These are phyloP conservation scores for Scaptomyza tumidula DNA, from an alignment of 2,888 invertebrate species.

Conservation along the genomic window DNA sequence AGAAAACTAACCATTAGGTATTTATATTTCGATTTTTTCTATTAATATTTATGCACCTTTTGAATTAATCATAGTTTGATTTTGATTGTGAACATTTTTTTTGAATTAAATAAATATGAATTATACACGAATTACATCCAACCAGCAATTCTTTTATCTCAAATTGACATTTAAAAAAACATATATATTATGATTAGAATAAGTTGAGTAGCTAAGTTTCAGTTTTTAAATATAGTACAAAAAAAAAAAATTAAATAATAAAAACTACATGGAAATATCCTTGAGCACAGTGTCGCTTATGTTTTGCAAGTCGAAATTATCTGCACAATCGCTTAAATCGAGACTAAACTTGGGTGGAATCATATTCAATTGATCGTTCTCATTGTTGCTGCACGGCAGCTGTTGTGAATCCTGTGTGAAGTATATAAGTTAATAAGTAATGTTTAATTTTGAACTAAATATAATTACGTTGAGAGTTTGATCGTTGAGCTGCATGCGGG, in stretches of 20 bases:
- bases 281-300: slow-evolving; percentile 77
- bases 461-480: slow-evolving; percentile 42
- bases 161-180: slow-evolving; percentile 18
- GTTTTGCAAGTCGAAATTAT: slow-evolving; percentile 64
- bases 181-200: slow-evolving; percentile 11
- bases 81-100: slow-evolving; percentile 24
- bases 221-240: slow-evolving; percentile 13
- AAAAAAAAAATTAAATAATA: slow-evolving; percentile 7
- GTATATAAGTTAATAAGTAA: neutral
- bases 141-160: slow-evolving; percentile 2
- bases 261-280: slow-evolving; percentile 59
- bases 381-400: slow-evolving; percentile 6
- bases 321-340: slow-evolving; percentile 26
- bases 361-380: slow-evolving; percentile 26
- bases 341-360: slow-evolving; percentile 37
- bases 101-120: slow-evolving; percentile 62
- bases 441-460: neutral
- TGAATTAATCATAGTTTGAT: slow-evolving; percentile 30
- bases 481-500: slow-evolving; percentile 58
- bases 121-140: slow-evolving; percentile 26
- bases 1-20: slow-evolving; percentile 18
- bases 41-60: slow-evolving; percentile 35
- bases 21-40: slow-evolving; percentile 36
- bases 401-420: slow-evolving; percentile 36
- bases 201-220: slow-evolving; percentile 9